Conservation (phyloP, 1,140 invertebrate species). For the Penaeus chinensis region DNA sequence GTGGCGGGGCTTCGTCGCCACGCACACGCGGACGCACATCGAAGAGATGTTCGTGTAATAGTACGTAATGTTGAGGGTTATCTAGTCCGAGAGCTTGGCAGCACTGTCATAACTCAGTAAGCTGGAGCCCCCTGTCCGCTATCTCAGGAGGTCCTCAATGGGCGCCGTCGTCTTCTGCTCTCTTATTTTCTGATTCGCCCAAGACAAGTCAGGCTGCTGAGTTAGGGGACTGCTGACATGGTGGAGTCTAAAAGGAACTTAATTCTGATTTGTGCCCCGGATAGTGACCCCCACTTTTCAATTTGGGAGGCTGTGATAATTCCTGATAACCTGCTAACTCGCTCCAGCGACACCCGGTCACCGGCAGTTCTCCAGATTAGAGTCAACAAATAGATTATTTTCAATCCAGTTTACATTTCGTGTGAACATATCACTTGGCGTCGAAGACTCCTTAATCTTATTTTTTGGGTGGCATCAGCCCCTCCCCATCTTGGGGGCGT, state of each 20-base stretch:
- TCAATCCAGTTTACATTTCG: no score
- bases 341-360: conserved; percentile 16
- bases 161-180: conserved; percentile 57
- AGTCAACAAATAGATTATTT: no score
- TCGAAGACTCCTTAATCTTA: no score
- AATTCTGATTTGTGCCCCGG: conserved; percentile 56
- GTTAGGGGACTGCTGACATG: conserved; percentile 60
- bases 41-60: conserved; percentile 21
- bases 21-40: conserved; percentile 14
- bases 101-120: conserved; percentile 59
- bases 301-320: conserved; percentile 48
- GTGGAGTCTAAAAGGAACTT: conserved; percentile 57
- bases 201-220: conserved; percentile 55
- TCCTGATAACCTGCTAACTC: conserved; percentile 48
- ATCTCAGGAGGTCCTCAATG: conserved; percentile 59
- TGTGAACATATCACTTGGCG: no score
- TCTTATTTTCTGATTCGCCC: conserved; percentile 61
- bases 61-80: conserved; percentile 23
- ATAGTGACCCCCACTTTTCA: conserved; percentile 53
- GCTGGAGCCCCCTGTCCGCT: conserved; percentile 59
- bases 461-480: conserved; percentile 1
- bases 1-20: no score
- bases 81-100: conserved; percentile 40
- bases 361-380: conserved; percentile 15
- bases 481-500: background rate